Evolutionary conservation across 2,113 vertebrate species (phyloP), one percentile per base, ranked within the genome.

Genomic region (Bungarus multicinctus): DNA sequence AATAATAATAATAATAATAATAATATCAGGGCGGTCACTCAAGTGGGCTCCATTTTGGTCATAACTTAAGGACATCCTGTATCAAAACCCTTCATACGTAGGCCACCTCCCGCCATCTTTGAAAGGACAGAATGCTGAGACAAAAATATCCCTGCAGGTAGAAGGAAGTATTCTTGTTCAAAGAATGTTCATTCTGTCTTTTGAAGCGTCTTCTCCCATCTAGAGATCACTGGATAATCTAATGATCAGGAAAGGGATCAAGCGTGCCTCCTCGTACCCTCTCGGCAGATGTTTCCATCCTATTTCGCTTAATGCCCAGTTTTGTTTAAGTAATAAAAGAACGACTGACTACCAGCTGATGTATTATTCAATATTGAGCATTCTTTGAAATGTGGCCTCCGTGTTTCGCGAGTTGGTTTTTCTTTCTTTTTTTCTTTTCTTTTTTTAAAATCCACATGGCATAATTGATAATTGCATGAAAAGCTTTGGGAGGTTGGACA

Each of bases 401-500:
- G 0, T 90, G 57, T 53, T 95, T 94, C 94, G 96, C 81, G 74
- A 85, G 74, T 30, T 85, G 85, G 34, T 9, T 34, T 58, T 89
- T 89, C 9, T 60, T 60, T 27, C 23, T 88, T 50, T 58, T 58
- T 58, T 25, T 25, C 22, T 23, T 89, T 74, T 92, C 47, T 91
- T 87, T 93, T 74, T 53, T 23, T 12, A 93, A 96, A 97, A 96
- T 90, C 90, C 95, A 94, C 87, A 74, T 81, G 52, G 92, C 43
- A 53, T 94, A 96, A 96, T 58, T 94, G 91, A 95, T 94, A 96
- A 96, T 94, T 93, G 93, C n/a, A 20, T 10, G 52, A 94, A 95
- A 96, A 96, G 92, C 94, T 91, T 55, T 85, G 93, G 95, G 92
- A 92, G 91, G 90, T 14, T 95, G 88, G 95, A 94, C 93, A 96